Evolutionary conservation across 2,113 vertebrate genomes (phyloP).

Genomic region (Pachycephala philippinensis): DNA sequence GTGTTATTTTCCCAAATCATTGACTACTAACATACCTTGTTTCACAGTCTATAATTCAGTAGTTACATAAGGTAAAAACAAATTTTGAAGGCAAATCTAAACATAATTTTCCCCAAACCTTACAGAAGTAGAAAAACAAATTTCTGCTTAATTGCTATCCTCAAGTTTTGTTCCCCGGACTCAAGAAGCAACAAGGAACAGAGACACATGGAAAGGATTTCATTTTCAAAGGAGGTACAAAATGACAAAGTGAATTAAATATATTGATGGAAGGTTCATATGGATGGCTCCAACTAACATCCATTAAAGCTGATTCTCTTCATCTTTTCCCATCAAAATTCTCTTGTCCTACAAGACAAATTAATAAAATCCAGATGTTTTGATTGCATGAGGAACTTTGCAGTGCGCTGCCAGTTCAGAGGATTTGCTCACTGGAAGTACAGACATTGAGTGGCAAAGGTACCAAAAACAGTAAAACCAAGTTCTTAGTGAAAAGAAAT

Average conservation of each 20-base stretch:
- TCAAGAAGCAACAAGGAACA: background rate
- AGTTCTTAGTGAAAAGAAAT: background rate
- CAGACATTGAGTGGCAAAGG: background rate
- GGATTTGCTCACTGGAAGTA: background rate
- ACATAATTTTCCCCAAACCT: background rate
- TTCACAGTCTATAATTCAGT: background rate
- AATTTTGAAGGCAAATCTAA: background rate
- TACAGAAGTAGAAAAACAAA: background rate
- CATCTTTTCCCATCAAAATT: constrained; percentile 15
- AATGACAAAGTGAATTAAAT: background rate
- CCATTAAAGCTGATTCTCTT: constrained; percentile 48
- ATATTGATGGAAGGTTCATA: background rate
- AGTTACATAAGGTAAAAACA: background rate
- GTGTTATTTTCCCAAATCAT: background rate
- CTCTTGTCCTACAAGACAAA: constrained; percentile 32
- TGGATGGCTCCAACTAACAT: constrained; percentile 2
- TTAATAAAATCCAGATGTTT: constrained; percentile 58
- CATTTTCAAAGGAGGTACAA: constrained; percentile 11
- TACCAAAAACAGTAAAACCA: background rate
- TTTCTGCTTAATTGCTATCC: background rate
- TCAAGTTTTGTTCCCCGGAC: background rate
- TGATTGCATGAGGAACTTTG: background rate
- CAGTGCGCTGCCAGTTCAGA: background rate
- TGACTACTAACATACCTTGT: background rate
- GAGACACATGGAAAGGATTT: constrained; percentile 20